Evolutionary conservation across 53 echinoderm and acorn worm genomes (phyloP), one percentile per base, ranked within the genome.

Genomic region (Stichopus horrens): DNA sequence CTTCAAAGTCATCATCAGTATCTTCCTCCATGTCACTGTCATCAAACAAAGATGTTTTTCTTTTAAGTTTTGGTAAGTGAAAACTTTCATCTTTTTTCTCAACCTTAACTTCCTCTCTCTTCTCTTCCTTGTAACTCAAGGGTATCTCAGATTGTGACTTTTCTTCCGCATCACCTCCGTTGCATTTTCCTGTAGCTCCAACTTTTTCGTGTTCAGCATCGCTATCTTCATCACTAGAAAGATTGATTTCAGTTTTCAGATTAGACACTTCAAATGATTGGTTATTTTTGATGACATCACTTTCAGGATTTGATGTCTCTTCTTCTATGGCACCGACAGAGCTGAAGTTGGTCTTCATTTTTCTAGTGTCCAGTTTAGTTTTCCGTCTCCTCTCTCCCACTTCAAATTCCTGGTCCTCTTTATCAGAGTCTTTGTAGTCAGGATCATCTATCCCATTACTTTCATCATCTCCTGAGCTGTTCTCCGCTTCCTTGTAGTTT

Each of bases 221-320:
- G 57, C 60, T 88, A 6, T 77, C 88, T 55, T 88, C 88, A 11
- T 77, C 88, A 13, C 57, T 74, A 37, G 75, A 57, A 53, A 81
- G 81, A 18, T 81, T 81, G 10, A 81, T 21, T 57, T 81, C 81
- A 52, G 57, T 81, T 8, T 81, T 81, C 81, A 81, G 57, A 16
- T 53, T 13, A 16, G 71, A 57, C 20, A 18, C 19, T 81, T 81
- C 81, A 81, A 81, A 81, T 7, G 81, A 23, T 51, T 52, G 16
- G 6, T 71, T 21, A 71, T n/a, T 71, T 71, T 71, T 71, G 71
- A 71, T 71, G 13, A 88, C 74, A 53, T 88, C 88, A 88, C 55
- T 74, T 52, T 88, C 75, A 74, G 56, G 54, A 55, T 73, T 54
- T 57, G 68, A 86, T 13, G 51, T 52, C 51, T 63, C 66, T 5